Evolutionary conservation across 2,113 vertebrate genomes (phyloP).

Genomic region (Uropsilus gracilis): DNA sequence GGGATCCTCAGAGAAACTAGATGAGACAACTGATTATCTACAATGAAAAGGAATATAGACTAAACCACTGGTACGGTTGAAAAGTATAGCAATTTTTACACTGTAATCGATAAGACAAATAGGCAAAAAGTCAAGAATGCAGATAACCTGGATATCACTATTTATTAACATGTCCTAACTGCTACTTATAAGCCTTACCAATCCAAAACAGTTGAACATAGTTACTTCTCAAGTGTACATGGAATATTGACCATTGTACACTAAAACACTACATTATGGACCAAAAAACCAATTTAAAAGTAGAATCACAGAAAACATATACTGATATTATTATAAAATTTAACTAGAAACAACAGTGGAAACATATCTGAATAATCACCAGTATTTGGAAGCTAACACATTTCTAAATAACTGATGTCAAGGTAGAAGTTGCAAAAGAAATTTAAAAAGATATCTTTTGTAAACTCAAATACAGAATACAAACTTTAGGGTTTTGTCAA

Average conservation of each 20-base stretch:
- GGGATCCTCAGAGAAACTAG: not conserved
- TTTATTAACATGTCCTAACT: not conserved
- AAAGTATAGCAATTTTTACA: not conserved
- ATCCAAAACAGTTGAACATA: not conserved
- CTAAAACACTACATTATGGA: not conserved
- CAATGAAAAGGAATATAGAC: too few species aligned
- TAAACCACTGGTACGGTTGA: too few species aligned
- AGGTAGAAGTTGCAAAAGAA: too few species aligned
- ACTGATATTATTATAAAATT: not conserved
- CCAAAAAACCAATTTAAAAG: not conserved
- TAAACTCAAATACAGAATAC: too few species aligned
- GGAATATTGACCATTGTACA: not conserved
- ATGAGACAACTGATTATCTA: not conserved
- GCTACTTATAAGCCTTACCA: not conserved
- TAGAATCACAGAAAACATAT: not conserved
- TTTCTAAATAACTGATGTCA: too few species aligned
- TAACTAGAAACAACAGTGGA: not conserved
- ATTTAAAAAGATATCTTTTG: too few species aligned
- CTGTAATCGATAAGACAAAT: not conserved
- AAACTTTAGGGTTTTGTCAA: too few species aligned
- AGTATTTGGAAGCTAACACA: too few species aligned
- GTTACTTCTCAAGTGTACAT: not conserved
- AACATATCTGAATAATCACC: too few species aligned
- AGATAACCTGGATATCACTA: not conserved
- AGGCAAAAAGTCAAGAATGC: not conserved